Conservation (phyloP, 2,888 invertebrate genomes). For the Magallana nippona region DNA sequence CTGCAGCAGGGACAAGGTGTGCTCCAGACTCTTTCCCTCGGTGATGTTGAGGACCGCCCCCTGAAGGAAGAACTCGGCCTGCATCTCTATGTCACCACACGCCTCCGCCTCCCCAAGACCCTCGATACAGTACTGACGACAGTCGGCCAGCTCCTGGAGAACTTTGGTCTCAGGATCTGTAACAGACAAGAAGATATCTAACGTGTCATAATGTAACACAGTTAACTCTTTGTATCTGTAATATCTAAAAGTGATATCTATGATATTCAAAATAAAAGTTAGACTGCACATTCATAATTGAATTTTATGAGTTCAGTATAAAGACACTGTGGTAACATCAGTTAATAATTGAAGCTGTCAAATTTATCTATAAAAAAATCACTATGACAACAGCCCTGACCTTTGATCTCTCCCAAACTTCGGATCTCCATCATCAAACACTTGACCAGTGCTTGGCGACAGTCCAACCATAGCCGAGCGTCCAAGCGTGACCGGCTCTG, state of each 20-base stretch:
- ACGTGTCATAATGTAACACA: no score
- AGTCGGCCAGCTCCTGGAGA: constrained; percentile 76
- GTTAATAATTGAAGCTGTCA: no score
- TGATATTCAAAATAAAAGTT: no score
- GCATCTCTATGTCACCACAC: constrained; percentile 76
- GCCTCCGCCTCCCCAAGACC: constrained; percentile 78
- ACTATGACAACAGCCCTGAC: constrained; percentile 56
- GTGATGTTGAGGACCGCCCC: constrained; percentile 75
- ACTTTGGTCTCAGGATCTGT: constrained; percentile 73
- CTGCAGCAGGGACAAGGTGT: constrained; percentile 71
- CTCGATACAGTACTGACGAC: constrained; percentile 76
- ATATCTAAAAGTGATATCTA: no score
- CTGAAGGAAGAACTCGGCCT: constrained; percentile 76
- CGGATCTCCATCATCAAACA: constrained; percentile 74
- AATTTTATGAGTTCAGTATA: no score
- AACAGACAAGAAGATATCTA: no score
- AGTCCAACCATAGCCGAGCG: constrained; percentile 76
- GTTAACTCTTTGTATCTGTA: no score
- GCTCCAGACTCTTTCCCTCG: constrained; percentile 75
- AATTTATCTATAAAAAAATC: neutral
- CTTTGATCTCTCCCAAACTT: constrained; percentile 78
- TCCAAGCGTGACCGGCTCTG: constrained; percentile 76
- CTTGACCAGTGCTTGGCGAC: constrained; percentile 72
- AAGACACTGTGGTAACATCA: no score
- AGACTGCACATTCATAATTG: no score